Conservation (phyloP, 2,113 vertebrate genomes). For the Felis catus region DNA sequence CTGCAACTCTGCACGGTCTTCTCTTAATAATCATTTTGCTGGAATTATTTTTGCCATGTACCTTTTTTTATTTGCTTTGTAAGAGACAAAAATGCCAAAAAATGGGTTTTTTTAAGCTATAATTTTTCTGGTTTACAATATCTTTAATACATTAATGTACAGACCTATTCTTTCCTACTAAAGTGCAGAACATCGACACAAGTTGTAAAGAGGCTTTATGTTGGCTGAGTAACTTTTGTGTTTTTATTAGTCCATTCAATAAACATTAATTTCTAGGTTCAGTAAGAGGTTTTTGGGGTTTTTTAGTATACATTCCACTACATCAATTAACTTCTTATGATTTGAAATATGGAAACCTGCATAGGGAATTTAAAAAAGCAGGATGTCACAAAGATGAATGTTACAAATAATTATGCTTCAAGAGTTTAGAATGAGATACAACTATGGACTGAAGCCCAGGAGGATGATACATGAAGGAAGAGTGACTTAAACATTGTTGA, state of each 20-base stretch:
- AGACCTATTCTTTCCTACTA: background rate
- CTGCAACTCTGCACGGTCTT: background rate
- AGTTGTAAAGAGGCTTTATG: background rate
- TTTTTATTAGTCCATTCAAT: slow-evolving; percentile 10
- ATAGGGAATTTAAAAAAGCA: background rate
- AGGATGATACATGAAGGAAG: background rate
- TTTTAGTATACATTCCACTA: background rate
- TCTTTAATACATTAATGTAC: background rate
- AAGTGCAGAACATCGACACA: background rate
- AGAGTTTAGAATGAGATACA: background rate
- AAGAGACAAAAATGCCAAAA: background rate
- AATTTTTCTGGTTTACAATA: slow-evolving; percentile 37
- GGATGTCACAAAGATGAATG: background rate
- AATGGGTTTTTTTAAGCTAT: background rate
- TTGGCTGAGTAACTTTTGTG: background rate
- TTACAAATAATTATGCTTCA: background rate
- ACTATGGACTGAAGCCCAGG: background rate
- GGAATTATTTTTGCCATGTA: slow-evolving; percentile 24
- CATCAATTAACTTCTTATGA: background rate
- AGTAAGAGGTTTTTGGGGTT: background rate
- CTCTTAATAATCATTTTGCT: slow-evolving; percentile 53
- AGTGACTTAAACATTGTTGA: background rate
- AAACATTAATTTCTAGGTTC: background rate
- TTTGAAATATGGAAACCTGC: background rate
- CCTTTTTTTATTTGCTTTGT: background rate